A percentile compares a stretch with the other conserved stretches of the same genome.
Conservation (phyloP, 2,888 invertebrate species). For the Anoncus sp. region DNA sequence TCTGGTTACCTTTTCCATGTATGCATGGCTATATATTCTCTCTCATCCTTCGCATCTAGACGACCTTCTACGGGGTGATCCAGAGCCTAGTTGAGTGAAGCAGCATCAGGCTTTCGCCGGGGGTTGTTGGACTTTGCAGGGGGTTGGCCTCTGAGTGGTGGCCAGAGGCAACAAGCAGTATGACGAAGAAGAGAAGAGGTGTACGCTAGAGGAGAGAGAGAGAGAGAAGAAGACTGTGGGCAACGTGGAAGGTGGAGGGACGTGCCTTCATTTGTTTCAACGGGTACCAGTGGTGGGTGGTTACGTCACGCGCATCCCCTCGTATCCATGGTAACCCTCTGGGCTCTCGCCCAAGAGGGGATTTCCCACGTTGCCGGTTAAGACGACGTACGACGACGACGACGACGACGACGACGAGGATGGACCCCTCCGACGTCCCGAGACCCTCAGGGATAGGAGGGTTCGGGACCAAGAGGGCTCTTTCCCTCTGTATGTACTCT, state of each 20-base stretch:
- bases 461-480: slow-evolving; percentile 47
- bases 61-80: slow-evolving; percentile 70
- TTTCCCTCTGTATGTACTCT: slow-evolving; percentile 36
- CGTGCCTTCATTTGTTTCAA: slow-evolving; percentile 83
- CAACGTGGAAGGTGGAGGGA: slow-evolving; percentile 69
- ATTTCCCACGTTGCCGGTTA: slow-evolving; percentile 81
- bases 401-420: slow-evolving; percentile 68
- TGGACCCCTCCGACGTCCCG: slow-evolving; percentile 58
- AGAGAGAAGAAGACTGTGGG: slow-evolving; percentile 44
- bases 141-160: slow-evolving; percentile 45
- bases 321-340: slow-evolving; percentile 81
- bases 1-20: slow-evolving; percentile 13
- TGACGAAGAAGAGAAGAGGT: slow-evolving; percentile 67
- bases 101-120: slow-evolving; percentile 48
- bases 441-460: slow-evolving; percentile 39
- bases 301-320: slow-evolving; percentile 82
- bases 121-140: slow-evolving; percentile 55
- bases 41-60: slow-evolving; percentile 62
- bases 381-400: slow-evolving; percentile 72
- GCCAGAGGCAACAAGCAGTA: slow-evolving; percentile 53
- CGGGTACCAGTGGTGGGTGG: slow-evolving; percentile 81
- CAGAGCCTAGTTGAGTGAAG: slow-evolving; percentile 64
- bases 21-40: slow-evolving; percentile 46
- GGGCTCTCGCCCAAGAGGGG: slow-evolving; percentile 81
- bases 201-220: slow-evolving; percentile 22